Evolutionary conservation across 2,888 invertebrate genomes (phyloP).

Genomic region (Tholera decimalis): DNA sequence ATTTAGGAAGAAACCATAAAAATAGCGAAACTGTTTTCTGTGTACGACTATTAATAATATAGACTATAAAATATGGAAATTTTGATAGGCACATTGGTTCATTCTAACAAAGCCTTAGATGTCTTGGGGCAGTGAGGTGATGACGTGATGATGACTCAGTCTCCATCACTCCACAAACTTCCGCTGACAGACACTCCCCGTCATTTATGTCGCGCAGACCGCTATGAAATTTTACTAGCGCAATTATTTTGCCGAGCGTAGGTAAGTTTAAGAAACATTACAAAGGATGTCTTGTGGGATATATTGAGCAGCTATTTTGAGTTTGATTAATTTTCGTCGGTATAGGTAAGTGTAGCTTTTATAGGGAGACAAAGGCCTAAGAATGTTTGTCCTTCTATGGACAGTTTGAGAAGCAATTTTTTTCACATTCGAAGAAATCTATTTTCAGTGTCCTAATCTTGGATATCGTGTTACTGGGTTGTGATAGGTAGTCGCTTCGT

Average conservation of each 20-base stretch:
- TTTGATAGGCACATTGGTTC: not conserved
- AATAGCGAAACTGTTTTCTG: no score
- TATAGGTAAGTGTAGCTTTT: not conserved
- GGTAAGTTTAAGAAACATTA: conserved; percentile 28
- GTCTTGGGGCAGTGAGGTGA: conserved; percentile 59
- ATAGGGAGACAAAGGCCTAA: not conserved
- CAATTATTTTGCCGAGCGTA: conserved; percentile 44
- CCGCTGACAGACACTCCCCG: conserved; percentile 56
- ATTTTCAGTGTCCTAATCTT: conserved; percentile 3
- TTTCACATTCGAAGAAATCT: not conserved
- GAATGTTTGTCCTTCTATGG: not conserved
- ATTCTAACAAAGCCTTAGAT: conserved; percentile 13
- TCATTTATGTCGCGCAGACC: conserved; percentile 44
- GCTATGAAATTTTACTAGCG: conserved; percentile 49
- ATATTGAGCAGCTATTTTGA: conserved; percentile 32
- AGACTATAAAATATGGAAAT: no score
- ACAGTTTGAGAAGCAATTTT: not conserved
- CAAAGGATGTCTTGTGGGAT: conserved; percentile 47
- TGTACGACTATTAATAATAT: no score
- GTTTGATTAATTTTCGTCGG: conserved; percentile 19
- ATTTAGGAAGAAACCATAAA: no score
- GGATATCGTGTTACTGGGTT: no score
- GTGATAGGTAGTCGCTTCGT: no score
- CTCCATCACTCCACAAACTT: conserved; percentile 35
- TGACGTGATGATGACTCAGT: conserved; percentile 63